Percentiles rank a stretch among this genome's conserved stretches.
Conservation (phyloP, 2,797 vertebrate genomes). For the Siniperca obscura region DNA sequence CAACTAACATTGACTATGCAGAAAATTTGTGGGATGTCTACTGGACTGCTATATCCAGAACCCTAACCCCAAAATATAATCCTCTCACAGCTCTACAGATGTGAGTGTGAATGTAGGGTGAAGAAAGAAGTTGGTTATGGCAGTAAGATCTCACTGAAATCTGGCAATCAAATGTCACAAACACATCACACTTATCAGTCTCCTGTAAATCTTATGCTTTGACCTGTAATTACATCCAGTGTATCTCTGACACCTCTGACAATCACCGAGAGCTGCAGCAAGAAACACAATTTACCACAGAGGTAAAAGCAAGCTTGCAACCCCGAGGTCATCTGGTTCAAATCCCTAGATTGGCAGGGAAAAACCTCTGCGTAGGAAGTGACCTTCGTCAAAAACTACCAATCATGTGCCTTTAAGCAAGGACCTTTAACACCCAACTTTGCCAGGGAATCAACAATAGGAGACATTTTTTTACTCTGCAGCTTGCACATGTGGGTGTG, state of each 20-base stretch:
- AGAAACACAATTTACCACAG: slow-evolving; percentile 31
- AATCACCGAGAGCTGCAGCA: slow-evolving; percentile 8
- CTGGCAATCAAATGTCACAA: slow-evolving; percentile 1
- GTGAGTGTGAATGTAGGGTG: background rate
- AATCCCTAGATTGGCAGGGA: slow-evolving; percentile 30
- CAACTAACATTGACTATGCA: slow-evolving; percentile 7
- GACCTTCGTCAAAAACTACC: slow-evolving; percentile 42
- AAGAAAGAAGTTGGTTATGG: background rate
- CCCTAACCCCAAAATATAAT: background rate
- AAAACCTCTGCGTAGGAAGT: slow-evolving; percentile 40
- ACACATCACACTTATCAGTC: background rate
- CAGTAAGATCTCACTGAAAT: background rate
- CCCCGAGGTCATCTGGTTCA: slow-evolving; percentile 52
- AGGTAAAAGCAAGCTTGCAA: slow-evolving; percentile 33
- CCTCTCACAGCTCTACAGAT: background rate
- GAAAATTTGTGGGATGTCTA: background rate
- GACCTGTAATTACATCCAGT: slow-evolving; percentile 35
- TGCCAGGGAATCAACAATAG: slow-evolving; percentile 17
- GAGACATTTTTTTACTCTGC: slow-evolving; percentile 25
- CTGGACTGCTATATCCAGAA: background rate
- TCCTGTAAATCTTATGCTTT: slow-evolving; percentile 21
- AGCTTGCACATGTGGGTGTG: slow-evolving; percentile 31
- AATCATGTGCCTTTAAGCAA: slow-evolving; percentile 44
- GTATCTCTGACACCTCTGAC: slow-evolving; percentile 25
- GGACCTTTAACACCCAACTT: slow-evolving; percentile 50